Base-by-base conservation (phyloP, 2,888 invertebrate genomes). In the Girardia tigrina region DNA sequence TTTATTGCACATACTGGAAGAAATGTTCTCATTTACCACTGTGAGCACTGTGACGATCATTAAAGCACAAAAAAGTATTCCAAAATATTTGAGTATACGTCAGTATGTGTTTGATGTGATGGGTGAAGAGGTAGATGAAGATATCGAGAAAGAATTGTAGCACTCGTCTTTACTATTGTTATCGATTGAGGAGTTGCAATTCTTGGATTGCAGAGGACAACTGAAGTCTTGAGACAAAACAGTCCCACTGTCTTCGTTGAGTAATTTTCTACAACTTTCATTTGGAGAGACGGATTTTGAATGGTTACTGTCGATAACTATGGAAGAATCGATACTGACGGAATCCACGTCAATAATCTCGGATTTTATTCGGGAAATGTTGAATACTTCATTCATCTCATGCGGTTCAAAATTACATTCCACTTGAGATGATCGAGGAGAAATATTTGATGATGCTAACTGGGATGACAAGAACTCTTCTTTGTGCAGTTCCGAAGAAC, bases 131-230 rank as follows among this genome's bases (percentile, higher is more conserved):
- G 56, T 56, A 56, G 56, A 12, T 12, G 56, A 23, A 23, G 56
- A 56, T 8, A 23, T 56, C 23, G 56, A 56, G 23, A 56, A 56
- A 23, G 56, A 56, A 56, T 56, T 56, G 23, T 56, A 56, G n/a
- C 56, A 56, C 23, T 56, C 56, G 23, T 56, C 56, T 56, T 56
- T 56, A n/a, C 56, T 56, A 56, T 56, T 56, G 23, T 56, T 56
- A 56, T 56, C 56, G n/a, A 56, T 20, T 2, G 56, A 56, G 23
- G 4, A 56, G 4, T 4, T 16, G 23, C 4, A 23, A 20, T 56
- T 56, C 56, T 56, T 56, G n/a, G 20, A 20, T 56, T 56, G 20
- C 6, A 56, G 6, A 8, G 56, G 56, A 56, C 56, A 56, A n/a
- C 56, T 56, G 56, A 56, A 56, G 23, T 56, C 56, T 2, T 56